Evolutionary conservation across 2,888 invertebrate genomes (phyloP).

Genomic region (Platycheirus rosarum): DNA sequence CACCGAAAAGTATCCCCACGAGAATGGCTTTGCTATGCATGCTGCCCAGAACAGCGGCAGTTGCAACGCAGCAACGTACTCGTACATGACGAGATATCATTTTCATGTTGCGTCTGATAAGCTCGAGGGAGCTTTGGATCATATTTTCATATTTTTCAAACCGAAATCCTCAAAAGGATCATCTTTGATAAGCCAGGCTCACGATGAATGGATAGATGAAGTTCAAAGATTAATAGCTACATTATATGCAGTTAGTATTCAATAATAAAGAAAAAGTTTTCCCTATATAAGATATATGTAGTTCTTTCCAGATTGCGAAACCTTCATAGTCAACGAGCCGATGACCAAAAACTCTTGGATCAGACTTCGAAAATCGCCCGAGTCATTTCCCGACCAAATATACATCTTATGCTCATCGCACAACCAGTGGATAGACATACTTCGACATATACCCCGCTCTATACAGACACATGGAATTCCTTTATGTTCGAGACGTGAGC

Average conservation of each 20-base stretch:
- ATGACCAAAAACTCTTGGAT: conserved; percentile 86
- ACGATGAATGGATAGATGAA: conserved; percentile 86
- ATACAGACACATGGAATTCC: conserved; percentile 85
- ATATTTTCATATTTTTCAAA: conserved; percentile 80
- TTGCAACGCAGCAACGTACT: too few species aligned
- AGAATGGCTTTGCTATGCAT: too few species aligned
- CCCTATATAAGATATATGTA: neutral
- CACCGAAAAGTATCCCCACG: too few species aligned
- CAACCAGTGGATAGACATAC: conserved; percentile 91
- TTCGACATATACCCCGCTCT: conserved; percentile 92
- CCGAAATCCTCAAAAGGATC: conserved; percentile 77
- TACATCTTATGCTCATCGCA: conserved; percentile 84
- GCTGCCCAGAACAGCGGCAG: too few species aligned
- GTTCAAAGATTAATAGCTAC: conserved; percentile 86
- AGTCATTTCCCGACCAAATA: conserved; percentile 84
- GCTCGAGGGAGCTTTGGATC: too few species aligned
- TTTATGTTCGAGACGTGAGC: conserved; percentile 78
- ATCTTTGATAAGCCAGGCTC: conserved; percentile 82
- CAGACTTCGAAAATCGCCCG: conserved; percentile 86
- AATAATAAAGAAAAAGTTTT: neutral
- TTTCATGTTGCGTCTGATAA: too few species aligned
- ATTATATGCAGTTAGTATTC: conserved; percentile 86
- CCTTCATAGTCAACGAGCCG: conserved; percentile 85
- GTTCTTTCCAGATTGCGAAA: conserved; percentile 85
- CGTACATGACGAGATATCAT: too few species aligned